phyloP scores from a whole-genome alignment of 37 sponge, comb jelly and placozoan genomes.

The Hexactinellida sp. region DNA sequence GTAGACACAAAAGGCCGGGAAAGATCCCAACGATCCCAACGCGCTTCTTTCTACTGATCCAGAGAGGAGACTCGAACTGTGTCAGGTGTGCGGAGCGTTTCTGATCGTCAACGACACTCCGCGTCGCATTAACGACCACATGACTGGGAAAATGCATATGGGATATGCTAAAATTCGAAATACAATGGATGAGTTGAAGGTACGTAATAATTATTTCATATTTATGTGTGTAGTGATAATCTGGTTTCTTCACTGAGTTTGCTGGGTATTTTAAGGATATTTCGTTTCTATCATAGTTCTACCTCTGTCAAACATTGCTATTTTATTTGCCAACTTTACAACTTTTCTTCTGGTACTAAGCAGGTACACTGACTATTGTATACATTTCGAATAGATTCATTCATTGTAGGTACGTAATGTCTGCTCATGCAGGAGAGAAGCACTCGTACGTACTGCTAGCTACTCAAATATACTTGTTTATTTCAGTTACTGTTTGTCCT shows the following conservation, averaged over 20 bases:
- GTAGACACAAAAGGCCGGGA: background rate
- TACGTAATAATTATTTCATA: conserved; percentile 23
- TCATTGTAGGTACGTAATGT: background rate
- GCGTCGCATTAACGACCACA: conserved; percentile 75
- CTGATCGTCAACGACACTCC: conserved; percentile 88
- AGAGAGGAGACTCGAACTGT: conserved; percentile 48
- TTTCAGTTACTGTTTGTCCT: background rate
- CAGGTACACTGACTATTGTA: background rate
- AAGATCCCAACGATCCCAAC: conserved; percentile 11
- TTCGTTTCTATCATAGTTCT: conserved; percentile 17
- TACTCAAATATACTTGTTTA: too few species aligned
- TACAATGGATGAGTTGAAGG: conserved; percentile 62
- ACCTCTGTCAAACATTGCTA: conserved; percentile 8
- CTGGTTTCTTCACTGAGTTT: too few species aligned
- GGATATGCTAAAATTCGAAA: conserved; percentile 63
- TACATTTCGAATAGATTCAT: background rate
- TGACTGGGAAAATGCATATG: conserved; percentile 87
- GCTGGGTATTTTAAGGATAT: background rate
- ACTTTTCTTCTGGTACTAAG: background rate
- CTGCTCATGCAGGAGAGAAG: background rate
- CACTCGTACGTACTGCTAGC: background rate
- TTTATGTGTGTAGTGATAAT: too few species aligned
- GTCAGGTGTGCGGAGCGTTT: conserved; percentile 86
- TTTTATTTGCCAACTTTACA: conserved; percentile 17
- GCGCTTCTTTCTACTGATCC: background rate